A percentile compares a stretch with the other conserved stretches of the same genome.
These are phyloP conservation scores for Cosmia pyralina DNA, from an alignment of 2,888 invertebrate species.

Conservation along the genomic window DNA sequence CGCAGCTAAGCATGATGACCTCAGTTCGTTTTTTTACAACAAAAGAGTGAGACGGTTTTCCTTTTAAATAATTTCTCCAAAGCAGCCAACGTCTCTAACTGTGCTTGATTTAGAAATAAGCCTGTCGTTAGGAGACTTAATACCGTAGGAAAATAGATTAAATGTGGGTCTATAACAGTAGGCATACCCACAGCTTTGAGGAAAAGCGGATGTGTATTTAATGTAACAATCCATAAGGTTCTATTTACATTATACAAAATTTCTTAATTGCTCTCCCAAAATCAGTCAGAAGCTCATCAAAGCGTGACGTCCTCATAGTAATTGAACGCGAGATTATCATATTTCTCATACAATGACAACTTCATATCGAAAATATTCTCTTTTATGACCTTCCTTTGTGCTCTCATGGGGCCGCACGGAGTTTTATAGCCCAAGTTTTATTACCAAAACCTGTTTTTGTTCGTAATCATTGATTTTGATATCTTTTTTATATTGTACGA, in stretches of 20 bases:
- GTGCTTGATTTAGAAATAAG: neutral
- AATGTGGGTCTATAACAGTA: neutral
- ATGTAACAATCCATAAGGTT: constrained; percentile 4
- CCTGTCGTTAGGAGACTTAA: too few species aligned
- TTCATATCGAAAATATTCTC: constrained; percentile 70
- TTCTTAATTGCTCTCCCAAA: constrained; percentile 23
- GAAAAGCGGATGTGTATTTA: constrained; percentile 16
- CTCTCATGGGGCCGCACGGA: constrained; percentile 69
- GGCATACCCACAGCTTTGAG: neutral
- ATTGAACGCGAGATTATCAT: constrained; percentile 60
- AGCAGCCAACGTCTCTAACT: neutral
- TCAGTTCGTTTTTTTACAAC: neutral
- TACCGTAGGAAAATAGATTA: neutral
- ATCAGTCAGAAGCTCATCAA: constrained; percentile 39
- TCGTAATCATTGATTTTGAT: constrained; percentile 73
- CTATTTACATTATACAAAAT: constrained; percentile 20
- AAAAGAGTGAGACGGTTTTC: neutral
- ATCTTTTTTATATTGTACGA: constrained; percentile 49
- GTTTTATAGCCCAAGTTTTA: constrained; percentile 79
- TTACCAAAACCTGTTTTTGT: constrained; percentile 75
- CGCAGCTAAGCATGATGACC: neutral
- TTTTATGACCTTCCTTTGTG: constrained; percentile 70
- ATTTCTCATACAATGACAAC: constrained; percentile 49
- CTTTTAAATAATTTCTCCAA: neutral
- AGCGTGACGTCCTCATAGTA: constrained; percentile 43